Evolutionary conservation across 2,888 invertebrate species (phyloP).

Genomic region (Drosophila quasianomalipes): DNA sequence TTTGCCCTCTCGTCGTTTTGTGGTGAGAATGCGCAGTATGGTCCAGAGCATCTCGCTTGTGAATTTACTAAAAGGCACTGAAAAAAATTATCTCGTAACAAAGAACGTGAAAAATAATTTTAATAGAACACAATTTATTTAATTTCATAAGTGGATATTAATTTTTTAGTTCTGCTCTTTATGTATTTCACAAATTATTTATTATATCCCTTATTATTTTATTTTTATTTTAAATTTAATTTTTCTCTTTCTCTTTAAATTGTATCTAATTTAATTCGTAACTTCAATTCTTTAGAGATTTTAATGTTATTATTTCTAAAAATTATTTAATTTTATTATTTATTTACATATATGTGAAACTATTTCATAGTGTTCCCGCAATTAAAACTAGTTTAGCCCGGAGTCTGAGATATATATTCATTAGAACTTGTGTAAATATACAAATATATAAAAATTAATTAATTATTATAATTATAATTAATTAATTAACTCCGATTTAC

Average conservation of each 20-base stretch:
- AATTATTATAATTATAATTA: not conserved
- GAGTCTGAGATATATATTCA: not conserved
- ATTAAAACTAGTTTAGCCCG: not conserved
- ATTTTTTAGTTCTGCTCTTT: not conserved
- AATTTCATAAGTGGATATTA: not conserved
- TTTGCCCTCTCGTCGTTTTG: constrained; percentile 24
- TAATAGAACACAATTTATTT: not conserved
- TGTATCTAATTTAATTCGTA: not conserved
- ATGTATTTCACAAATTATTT: not conserved
- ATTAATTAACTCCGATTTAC: not conserved
- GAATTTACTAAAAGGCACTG: constrained; percentile 21
- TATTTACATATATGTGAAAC: accelerated
- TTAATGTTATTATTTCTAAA: no score
- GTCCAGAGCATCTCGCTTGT: constrained; percentile 7
- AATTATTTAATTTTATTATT: accelerated
- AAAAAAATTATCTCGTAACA: not conserved
- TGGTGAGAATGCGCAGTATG: constrained; percentile 71
- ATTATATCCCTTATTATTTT: not conserved
- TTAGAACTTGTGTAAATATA: not conserved
- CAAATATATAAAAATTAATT: not conserved
- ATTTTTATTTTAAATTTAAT: not conserved
- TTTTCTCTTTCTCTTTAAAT: accelerated
- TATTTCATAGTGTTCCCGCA: no score
- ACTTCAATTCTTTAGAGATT: not conserved
- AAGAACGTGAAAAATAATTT: not conserved